Evolutionary conservation across 2,797 vertebrate genomes (phyloP).

Genomic region (Pseudochirops cupreus): DNA sequence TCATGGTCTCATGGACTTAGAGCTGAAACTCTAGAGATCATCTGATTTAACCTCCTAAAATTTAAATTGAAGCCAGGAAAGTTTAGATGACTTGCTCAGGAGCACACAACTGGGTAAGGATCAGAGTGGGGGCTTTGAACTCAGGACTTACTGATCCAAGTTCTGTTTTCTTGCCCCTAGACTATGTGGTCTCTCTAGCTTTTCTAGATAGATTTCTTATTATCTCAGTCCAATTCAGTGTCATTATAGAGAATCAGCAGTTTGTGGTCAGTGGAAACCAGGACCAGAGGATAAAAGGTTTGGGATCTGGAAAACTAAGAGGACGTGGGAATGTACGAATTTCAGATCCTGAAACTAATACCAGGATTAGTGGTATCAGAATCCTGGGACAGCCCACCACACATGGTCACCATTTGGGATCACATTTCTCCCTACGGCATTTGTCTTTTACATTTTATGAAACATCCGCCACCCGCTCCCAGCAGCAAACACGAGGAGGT

Average conservation of each 20-base stretch:
- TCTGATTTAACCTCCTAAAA: not conserved
- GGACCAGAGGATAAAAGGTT: not conserved
- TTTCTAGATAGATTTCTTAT: not conserved
- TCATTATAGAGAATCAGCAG: not conserved
- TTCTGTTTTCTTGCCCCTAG: not conserved
- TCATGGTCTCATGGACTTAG: not conserved
- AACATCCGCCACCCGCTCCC: not conserved
- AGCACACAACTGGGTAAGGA: not conserved
- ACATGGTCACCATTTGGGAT: not conserved
- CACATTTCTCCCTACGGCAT: not conserved
- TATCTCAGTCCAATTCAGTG: not conserved
- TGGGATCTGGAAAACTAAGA: not conserved
- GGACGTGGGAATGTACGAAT: not conserved
- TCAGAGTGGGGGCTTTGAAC: not conserved
- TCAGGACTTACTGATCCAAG: not conserved
- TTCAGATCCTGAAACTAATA: not conserved
- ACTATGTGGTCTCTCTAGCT: not conserved
- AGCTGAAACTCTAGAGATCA: not conserved
- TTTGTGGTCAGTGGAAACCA: not conserved
- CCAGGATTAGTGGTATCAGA: not conserved
- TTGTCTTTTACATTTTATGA: slow-evolving; percentile 40
- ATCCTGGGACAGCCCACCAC: not conserved
- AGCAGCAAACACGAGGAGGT: not conserved
- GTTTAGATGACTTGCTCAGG: not conserved
- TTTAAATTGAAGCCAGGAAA: not conserved